A percentile compares a stretch with the other conserved stretches of the same genome.
These are phyloP conservation scores for Temnothorax nylanderi DNA, from an alignment of 1,140 invertebrate genomes.

Conservation along the genomic window DNA sequence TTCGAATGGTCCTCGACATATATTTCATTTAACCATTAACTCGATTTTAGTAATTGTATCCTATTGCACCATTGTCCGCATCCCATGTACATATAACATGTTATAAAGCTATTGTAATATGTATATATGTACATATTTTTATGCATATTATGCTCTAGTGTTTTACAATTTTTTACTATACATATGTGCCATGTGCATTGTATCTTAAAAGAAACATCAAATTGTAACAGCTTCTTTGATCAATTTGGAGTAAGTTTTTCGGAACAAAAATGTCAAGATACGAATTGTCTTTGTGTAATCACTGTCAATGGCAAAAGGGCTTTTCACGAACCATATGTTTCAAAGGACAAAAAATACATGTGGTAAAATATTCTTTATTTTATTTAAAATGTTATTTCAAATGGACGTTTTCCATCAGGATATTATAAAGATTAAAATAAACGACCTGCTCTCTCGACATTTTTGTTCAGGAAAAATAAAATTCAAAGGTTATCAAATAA, in stretches of 20 bases:
- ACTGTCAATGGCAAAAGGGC: neutral
- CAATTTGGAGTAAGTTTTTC: neutral
- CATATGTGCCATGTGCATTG: neutral
- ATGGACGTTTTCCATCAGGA: neutral
- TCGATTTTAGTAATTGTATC: neutral
- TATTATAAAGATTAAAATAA: neutral
- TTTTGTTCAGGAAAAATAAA: neutral
- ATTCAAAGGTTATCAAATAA: neutral
- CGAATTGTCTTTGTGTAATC: slow-evolving; percentile 12
- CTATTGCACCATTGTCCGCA: neutral
- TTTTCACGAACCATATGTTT: neutral
- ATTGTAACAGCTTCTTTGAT: slow-evolving; percentile 15
- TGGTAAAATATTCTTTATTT: neutral
- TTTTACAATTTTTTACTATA: neutral
- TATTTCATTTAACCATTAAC: neutral
- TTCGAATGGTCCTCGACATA: neutral
- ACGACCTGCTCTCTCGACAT: neutral
- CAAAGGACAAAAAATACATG: neutral
- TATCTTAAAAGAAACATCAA: neutral
- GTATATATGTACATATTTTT: neutral
- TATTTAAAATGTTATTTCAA: neutral
- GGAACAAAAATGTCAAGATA: slow-evolving; percentile 12
- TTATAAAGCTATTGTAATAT: neutral
- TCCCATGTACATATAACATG: neutral
- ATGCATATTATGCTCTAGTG: neutral